phyloP scores from a whole-genome alignment of 2,888 invertebrate genomes.

The Cephus runcator region DNA sequence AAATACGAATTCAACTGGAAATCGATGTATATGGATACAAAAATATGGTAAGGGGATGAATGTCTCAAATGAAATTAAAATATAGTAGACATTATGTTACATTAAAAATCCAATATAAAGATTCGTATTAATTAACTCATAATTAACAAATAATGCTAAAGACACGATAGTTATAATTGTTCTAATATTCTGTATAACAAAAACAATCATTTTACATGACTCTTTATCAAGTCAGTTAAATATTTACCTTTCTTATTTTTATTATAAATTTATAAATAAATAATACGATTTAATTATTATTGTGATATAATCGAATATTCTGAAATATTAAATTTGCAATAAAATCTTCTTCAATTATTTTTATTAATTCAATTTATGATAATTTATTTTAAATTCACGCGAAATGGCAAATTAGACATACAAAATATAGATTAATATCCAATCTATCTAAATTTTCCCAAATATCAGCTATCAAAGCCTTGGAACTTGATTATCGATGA shows the following conservation, averaged over 20 bases:
- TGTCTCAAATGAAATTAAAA: neutral
- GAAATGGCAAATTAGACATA: no score
- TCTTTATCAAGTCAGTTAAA: neutral
- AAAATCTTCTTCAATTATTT: no score
- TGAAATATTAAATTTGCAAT: no score
- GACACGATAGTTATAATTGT: neutral
- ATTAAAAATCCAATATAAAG: neutral
- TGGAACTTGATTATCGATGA: no score
- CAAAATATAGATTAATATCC: no score
- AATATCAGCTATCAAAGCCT: no score
- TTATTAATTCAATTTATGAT: no score
- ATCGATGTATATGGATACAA: conserved; percentile 86
- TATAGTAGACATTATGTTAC: neutral
- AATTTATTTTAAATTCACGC: no score
- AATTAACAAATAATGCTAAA: conserved; percentile 8
- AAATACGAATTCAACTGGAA: conserved; percentile 89
- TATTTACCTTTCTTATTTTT: neutral
- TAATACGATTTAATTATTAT: neutral
- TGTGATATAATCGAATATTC: no score
- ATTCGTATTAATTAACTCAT: no score
- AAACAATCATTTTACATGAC: neutral
- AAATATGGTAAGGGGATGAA: conserved; percentile 65
- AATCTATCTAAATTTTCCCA: no score
- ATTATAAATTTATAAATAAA: neutral
- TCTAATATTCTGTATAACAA: conserved; percentile 3